These are phyloP conservation scores for Tachyglossus aculeatus DNA, from an alignment of 2,797 vertebrate genomes.

Conservation along the genomic window DNA sequence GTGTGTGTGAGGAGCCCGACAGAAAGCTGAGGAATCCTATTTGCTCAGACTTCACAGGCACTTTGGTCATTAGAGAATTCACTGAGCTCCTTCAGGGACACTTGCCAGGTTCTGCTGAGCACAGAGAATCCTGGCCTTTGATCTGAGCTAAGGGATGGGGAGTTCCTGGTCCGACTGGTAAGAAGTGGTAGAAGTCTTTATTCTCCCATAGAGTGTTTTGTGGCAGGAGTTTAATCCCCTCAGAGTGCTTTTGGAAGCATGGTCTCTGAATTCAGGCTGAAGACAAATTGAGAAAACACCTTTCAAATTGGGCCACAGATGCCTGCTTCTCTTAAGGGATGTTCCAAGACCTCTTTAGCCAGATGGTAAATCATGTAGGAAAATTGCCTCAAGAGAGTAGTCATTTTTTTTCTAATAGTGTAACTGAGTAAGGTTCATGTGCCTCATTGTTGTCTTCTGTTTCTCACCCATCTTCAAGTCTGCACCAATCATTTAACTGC, in stretches of 20 bases:
- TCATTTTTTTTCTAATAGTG: background rate
- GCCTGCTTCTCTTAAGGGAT: background rate
- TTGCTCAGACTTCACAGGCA: background rate
- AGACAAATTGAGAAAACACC: background rate
- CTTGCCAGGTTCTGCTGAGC: background rate
- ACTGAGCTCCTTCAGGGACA: background rate
- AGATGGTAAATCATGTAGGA: background rate
- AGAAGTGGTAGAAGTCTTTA: background rate
- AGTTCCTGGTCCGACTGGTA: background rate
- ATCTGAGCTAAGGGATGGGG: background rate
- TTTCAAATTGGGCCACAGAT: background rate
- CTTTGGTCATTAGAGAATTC: background rate
- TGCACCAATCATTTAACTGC: too few relatives aligned
- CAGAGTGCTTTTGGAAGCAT: background rate
- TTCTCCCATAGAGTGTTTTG: background rate
- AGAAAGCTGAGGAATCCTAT: background rate
- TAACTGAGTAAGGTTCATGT: too few relatives aligned
- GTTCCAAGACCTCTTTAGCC: background rate
- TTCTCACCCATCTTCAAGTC: too few relatives aligned
- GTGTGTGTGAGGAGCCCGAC: background rate
- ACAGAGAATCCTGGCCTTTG: background rate
- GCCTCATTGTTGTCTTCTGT: too few relatives aligned
- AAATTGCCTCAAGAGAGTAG: background rate
- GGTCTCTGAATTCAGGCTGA: background rate
- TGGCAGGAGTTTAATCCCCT: background rate